phyloP scores from a whole-genome alignment of 1,140 invertebrate species.

The Drosophila leontia region DNA sequence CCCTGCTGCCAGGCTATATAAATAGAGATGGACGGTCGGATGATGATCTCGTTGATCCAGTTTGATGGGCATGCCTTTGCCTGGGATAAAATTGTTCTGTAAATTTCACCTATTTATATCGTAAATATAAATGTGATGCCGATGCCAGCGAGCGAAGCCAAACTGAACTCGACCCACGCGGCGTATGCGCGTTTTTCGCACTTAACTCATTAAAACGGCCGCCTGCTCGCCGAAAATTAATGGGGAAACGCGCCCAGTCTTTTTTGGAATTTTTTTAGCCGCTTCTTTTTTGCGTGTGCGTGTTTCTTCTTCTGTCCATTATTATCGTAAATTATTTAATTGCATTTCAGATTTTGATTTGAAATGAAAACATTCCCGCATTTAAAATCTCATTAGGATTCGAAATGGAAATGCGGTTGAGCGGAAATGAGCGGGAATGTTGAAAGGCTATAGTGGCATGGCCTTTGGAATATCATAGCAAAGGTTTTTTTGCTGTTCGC shows the following conservation, averaged over 20 bases:
- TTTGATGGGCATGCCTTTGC: constrained; percentile 44
- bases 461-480: constrained; percentile 2
- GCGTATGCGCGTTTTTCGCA: constrained; percentile 78
- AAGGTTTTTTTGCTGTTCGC: constrained; percentile 3
- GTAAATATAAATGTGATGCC: constrained; percentile 59
- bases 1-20: constrained; percentile 30
- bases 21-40: constrained; percentile 39
- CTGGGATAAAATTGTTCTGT: constrained; percentile 41
- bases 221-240: constrained; percentile 38
- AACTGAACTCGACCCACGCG: constrained; percentile 52
- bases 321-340: constrained; percentile 67
- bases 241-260: constrained; percentile 43
- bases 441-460: not conserved
- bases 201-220: constrained; percentile 73
- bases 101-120: constrained; percentile 60
- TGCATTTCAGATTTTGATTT: constrained; percentile 62
- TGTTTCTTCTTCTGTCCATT: constrained; percentile 24
- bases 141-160: constrained; percentile 21
- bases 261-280: constrained; percentile 19
- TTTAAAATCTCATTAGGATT: constrained; percentile 66
- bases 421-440: constrained; percentile 18
- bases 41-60: constrained; percentile 62
- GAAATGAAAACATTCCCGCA: constrained; percentile 49
- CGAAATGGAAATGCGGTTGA: constrained; percentile 32
- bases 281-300: constrained; percentile 8